A percentile compares a stretch with the other conserved stretches of the same genome.
Evolutionary conservation across 2,888 invertebrate genomes (phyloP).

Genomic region (Hipparchia semele): DNA sequence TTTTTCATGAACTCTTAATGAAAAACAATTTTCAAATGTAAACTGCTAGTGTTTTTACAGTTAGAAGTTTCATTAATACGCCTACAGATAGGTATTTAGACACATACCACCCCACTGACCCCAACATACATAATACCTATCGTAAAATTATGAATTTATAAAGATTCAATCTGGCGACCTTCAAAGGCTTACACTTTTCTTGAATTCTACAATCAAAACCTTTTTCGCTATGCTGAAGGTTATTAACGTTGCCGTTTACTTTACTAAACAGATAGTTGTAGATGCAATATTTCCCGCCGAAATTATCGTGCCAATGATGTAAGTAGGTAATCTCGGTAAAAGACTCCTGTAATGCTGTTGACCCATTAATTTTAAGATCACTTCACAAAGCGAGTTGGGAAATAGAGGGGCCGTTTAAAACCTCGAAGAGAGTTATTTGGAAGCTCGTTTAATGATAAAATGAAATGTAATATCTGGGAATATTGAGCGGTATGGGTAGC

Average conservation of each 20-base stretch:
- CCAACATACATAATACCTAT: neutral
- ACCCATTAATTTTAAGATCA: constrained; percentile 64
- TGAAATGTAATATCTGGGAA: constrained; percentile 36
- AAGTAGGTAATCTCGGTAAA: constrained; percentile 63
- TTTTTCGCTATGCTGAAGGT: neutral
- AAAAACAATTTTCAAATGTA: too few relatives aligned
- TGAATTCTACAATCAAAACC: neutral
- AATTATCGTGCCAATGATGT: constrained; percentile 68
- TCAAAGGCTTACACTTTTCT: neutral
- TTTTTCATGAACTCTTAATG: too few relatives aligned
- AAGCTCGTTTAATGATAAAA: constrained; percentile 26
- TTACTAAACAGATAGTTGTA: constrained; percentile 4
- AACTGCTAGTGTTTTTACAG: too few relatives aligned
- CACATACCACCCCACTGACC: neutral
- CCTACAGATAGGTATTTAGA: too few relatives aligned
- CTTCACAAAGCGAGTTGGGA: constrained; percentile 37
- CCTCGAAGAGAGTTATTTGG: neutral
- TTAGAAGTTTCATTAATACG: too few relatives aligned
- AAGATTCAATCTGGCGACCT: neutral
- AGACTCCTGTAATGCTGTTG: constrained; percentile 63
- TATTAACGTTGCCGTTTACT: neutral
- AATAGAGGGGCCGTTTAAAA: constrained; percentile 2
- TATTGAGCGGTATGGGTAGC: constrained; percentile 64
- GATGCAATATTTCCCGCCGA: constrained; percentile 70
- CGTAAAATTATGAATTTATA: neutral